phyloP scores from a whole-genome alignment of 2,888 invertebrate species.

The Agriotes lineatus region DNA sequence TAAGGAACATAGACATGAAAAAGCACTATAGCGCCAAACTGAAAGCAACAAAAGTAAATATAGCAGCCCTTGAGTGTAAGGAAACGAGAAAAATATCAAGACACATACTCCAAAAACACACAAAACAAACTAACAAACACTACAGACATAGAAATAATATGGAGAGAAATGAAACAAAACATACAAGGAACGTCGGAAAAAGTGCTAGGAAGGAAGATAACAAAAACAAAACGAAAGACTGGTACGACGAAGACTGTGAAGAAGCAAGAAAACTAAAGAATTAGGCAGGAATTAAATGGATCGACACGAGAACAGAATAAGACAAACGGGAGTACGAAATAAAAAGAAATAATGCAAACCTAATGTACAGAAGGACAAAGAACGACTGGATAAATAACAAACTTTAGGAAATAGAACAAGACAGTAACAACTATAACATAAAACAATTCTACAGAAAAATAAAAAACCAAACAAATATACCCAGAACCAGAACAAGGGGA shows the following conservation, averaged over 20 bases:
- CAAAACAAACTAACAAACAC: slow-evolving; percentile 14
- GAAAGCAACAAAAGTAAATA: slow-evolving; percentile 9
- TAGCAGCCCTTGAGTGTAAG: slow-evolving; percentile 9
- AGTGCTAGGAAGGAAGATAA: slow-evolving; percentile 15
- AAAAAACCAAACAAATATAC: slow-evolving; percentile 12
- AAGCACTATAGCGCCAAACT: neutral
- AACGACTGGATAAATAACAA: slow-evolving; percentile 7
- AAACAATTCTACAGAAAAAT: slow-evolving; percentile 17
- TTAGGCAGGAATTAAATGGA: slow-evolving; percentile 12
- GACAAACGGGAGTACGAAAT: slow-evolving; percentile 11
- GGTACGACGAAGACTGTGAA: slow-evolving; percentile 15
- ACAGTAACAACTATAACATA: slow-evolving; percentile 14
- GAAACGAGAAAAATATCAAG: slow-evolving; percentile 25
- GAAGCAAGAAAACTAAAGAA: slow-evolving; percentile 16
- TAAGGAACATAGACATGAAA: slow-evolving; percentile 5
- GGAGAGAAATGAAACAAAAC: slow-evolving; percentile 17
- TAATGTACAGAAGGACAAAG: no score
- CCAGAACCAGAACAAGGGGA: slow-evolving; percentile 13
- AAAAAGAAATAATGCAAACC: no score
- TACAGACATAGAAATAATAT: slow-evolving; percentile 20
- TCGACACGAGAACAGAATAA: slow-evolving; percentile 7
- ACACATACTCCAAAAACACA: slow-evolving; percentile 13
- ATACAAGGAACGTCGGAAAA: neutral
- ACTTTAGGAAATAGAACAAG: slow-evolving; percentile 13
- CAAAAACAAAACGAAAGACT: slow-evolving; percentile 19